Base-by-base conservation (phyloP, 2,888 invertebrate genomes). In the Tineola bisselliella region DNA sequence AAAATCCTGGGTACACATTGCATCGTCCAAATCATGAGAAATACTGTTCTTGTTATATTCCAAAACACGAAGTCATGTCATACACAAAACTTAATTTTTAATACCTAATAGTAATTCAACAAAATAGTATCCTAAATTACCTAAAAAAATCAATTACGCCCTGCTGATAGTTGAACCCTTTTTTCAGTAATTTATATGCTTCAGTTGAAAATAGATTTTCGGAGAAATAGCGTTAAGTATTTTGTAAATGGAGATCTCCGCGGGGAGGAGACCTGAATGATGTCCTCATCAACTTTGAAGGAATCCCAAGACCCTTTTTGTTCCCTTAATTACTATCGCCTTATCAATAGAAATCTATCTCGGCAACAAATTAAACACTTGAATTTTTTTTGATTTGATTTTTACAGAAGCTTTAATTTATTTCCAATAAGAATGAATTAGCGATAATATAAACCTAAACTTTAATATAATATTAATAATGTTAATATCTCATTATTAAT, bases 351-450 rank as follows among this genome's bases (percentile, higher is more conserved):
- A 19, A 25, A 58, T 58, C 33, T 33, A 58, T 58, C 33, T 58
- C 10, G 1, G 12, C 8, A 59, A 59, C 33, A 33, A 59, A 38
- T 17, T 38, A 19, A n/a, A 56, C 25, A n/a, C 56, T 61, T 48
- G 62, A 52, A 15, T 62, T 57, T 38, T n/a, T 61, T 61, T 56
- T 8, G 25, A 11, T 59, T 30, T 48, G 52, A 44, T 18, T n/a
- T 0, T 31, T 60, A 15, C 11, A 10, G 6, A 38, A 38, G 38
- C 38, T n/a, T 38, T 38, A 4, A 38, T 38, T 38, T 38, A 38
- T 38, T 38, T 12, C 6, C 2, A 10, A 38, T 12, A 10, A 31
- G 10, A 38, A 10, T 38, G 10, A 38, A 38, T 38, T 4, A 38
- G 38, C 10, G 10, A 25, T 25, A 6, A 25, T 25, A 6, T 4